Evolutionary conservation across 2,888 invertebrate species (phyloP).

Genomic region (Palloptera scutellata): DNA sequence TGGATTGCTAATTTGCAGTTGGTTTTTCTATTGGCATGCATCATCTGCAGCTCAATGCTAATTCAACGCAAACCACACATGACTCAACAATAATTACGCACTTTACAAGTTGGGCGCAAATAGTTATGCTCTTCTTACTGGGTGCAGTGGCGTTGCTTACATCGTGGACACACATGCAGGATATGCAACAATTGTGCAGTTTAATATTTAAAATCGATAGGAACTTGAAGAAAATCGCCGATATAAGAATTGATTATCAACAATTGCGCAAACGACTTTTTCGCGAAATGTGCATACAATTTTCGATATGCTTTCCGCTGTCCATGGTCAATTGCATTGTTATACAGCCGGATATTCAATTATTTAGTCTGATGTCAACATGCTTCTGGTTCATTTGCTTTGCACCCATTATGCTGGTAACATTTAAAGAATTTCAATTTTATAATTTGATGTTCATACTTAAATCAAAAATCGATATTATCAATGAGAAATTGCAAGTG

Average conservation of each 20-base stretch:
- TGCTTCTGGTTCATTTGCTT: constrained; percentile 54
- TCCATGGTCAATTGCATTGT: constrained; percentile 54
- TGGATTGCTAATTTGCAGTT: constrained; percentile 38
- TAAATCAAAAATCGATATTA: constrained; percentile 43
- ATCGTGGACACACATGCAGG: constrained; percentile 44
- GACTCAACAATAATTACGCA: constrained; percentile 42
- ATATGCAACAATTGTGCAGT: constrained; percentile 39
- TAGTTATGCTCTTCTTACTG: constrained; percentile 45
- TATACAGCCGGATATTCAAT: constrained; percentile 35
- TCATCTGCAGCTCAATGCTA: constrained; percentile 33
- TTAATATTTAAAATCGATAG: constrained; percentile 46
- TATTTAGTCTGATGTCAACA: constrained; percentile 32
- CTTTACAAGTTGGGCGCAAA: constrained; percentile 48
- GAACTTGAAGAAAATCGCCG: constrained; percentile 36
- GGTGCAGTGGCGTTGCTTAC: constrained; percentile 42
- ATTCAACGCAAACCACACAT: constrained; percentile 30
- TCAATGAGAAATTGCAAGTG: constrained; percentile 43
- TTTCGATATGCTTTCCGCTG: constrained; percentile 43
- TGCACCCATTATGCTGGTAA: constrained; percentile 47
- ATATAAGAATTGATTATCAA: constrained; percentile 40
- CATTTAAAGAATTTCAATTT: constrained; percentile 51
- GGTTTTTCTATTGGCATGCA: constrained; percentile 44
- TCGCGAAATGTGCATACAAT: constrained; percentile 40
- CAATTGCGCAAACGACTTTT: constrained; percentile 39
- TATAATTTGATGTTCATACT: constrained; percentile 49